These are phyloP conservation scores for Actinia tenebrosa DNA, from an alignment of 64 coral and sea anemone genomes.

Conservation along the genomic window DNA sequence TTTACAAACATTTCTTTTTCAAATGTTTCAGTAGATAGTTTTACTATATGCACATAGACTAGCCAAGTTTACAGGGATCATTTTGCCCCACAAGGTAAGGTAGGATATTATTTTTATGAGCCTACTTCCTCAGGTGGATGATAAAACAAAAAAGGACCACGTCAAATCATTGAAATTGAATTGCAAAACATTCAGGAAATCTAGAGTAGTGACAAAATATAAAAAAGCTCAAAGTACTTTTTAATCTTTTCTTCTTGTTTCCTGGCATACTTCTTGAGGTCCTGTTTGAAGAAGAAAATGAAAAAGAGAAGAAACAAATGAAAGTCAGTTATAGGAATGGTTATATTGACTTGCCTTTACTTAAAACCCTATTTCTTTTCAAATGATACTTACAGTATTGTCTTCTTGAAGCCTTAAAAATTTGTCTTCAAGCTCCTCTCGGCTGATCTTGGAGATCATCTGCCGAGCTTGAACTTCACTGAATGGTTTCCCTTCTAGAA, in stretches of 20 bases:
- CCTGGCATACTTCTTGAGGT: constrained; percentile 98
- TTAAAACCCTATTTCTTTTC: not conserved
- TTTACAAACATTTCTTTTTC: no score
- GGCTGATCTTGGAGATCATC: constrained; percentile 85
- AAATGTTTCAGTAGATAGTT: no score
- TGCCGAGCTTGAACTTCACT: constrained; percentile 89
- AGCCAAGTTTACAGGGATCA: no score
- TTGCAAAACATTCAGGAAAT: no score
- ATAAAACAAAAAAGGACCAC: no score
- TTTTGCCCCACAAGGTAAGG: no score
- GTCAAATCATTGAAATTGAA: no score
- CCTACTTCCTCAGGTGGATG: no score
- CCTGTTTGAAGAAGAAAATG: constrained; percentile 40
- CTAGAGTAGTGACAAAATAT: no score
- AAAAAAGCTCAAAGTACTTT: constrained; percentile 41
- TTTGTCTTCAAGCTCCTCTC: constrained; percentile 98
- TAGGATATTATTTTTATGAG: no score
- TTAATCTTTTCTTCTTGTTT: constrained; percentile 99
- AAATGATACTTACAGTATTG: constrained; percentile 54
- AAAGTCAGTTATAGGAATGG: not conserved
- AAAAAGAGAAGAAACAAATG: not conserved
- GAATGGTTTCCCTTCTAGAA: constrained; percentile 65
- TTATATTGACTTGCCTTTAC: not conserved
- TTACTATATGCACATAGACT: no score
- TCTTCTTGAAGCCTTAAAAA: constrained; percentile 89